Evolutionary conservation across 2,113 vertebrate genomes (phyloP).

Genomic region (Epinephelus lanceolatus): DNA sequence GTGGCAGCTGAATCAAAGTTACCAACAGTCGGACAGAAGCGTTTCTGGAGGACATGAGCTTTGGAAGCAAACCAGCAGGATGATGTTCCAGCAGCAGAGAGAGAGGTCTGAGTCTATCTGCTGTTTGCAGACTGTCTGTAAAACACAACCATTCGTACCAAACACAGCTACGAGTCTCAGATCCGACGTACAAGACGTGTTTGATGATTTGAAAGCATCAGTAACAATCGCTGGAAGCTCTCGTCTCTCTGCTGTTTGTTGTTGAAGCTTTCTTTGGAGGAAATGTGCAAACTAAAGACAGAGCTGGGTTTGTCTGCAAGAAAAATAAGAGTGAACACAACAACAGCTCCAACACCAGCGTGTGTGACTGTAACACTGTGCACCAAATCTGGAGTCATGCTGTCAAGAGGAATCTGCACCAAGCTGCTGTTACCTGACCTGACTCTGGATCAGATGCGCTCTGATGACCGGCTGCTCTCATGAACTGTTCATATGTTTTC

Average conservation of each 20-base stretch:
- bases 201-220: not conserved
- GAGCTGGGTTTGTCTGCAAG: not conserved
- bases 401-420: too few species aligned
- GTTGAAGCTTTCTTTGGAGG: not conserved
- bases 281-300: not conserved
- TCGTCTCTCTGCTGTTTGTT: not conserved
- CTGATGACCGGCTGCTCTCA: too few species aligned
- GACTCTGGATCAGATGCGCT: too few species aligned
- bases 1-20: not conserved
- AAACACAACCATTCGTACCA: not conserved
- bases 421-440: too few species aligned
- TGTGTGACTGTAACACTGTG: too few species aligned
- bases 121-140: not conserved
- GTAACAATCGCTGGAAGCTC: not conserved
- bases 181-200: not conserved
- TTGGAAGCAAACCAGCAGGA: not conserved
- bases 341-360: not conserved
- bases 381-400: too few species aligned
- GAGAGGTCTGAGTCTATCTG: not conserved
- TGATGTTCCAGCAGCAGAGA: not conserved
- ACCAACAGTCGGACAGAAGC: not conserved
- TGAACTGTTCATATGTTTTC: too few species aligned
- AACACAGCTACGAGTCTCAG: not conserved
- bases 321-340: not conserved
- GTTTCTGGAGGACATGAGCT: not conserved